Base-by-base conservation (phyloP, 2,113 vertebrate genomes). In the Prunella himalayana region DNA sequence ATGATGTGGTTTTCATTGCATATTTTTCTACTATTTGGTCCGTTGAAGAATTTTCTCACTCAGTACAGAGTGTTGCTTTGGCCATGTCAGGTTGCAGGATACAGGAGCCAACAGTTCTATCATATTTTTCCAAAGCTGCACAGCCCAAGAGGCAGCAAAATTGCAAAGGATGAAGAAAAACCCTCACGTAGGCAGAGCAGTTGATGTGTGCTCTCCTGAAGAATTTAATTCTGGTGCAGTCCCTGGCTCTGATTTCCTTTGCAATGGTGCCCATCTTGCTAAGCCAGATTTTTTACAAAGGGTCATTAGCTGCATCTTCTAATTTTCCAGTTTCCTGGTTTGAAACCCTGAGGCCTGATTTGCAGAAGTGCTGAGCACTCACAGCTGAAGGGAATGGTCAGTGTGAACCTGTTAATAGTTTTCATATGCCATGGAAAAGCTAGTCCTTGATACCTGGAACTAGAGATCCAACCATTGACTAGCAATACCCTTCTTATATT, bases 241-340 rank as follows among this genome's bases (percentile, higher is more conserved):
- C 79, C 60, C 89, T 94, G 89, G 51, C 75, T 37, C 88, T 39
- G 82, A n/a, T 57, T 72, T 57, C 71, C 79, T 47, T 61, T 83
- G 45, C 64, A 49, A 33, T 10, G 23, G 65, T 89, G 81, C 82
- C 70, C 61, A 31, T 90, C 53, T 41, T 79, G 31, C 87, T 57
- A 33, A 92, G 54, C 41, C 71, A 73, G 66, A 76, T 42, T 73
- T 61, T 72, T 73, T 71, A 77, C 1, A 3, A 49, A 57, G 49
- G 61, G 44, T 87, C 7, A 2, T 86, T 77, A 45, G 56, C 44
- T 91, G 57, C 25, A 1, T 56, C 75, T 92, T 57, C 68, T 77
- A n/a, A 77, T 86, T 88, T 92, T 93, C 76, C 88, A 37, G 54
- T 57, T 94, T 86, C 75, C 71, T 88, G 88, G 15, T 77, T 76